Percentiles rank a stretch among this genome's conserved stretches.
These are phyloP conservation scores for Synanthedon tipuliformis DNA, from an alignment of 2,888 invertebrate species.

Conservation along the genomic window DNA sequence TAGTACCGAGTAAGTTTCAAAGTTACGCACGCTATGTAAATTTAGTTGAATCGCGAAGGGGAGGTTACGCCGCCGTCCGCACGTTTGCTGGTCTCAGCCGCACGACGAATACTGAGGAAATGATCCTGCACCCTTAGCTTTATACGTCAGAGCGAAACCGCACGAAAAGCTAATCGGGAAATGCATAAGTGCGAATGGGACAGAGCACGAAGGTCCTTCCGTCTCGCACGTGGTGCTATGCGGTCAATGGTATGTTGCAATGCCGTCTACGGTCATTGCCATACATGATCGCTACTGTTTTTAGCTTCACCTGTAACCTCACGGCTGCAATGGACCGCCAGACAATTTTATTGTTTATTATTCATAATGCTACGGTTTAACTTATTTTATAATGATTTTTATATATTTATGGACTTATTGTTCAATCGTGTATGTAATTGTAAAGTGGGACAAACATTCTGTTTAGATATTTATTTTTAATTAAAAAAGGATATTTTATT, in stretches of 20 bases:
- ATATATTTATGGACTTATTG: too few relatives aligned
- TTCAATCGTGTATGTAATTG: too few relatives aligned
- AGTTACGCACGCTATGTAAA: conserved; percentile 20
- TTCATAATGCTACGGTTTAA: too few relatives aligned
- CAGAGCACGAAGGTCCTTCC: conserved; percentile 27
- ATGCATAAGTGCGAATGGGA: conserved; percentile 28
- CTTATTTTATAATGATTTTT: too few relatives aligned
- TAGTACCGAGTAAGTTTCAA: conserved; percentile 3
- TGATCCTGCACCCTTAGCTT: conserved; percentile 46
- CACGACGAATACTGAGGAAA: conserved; percentile 51
- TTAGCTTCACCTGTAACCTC: not conserved
- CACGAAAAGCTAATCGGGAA: conserved; percentile 19
- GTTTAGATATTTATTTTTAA: too few relatives aligned
- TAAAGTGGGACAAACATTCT: too few relatives aligned
- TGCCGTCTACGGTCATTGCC: conserved; percentile 61
- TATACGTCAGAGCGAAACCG: conserved; percentile 40
- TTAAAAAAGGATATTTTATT: too few relatives aligned
- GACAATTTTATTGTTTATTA: too few relatives aligned
- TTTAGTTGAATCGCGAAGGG: conserved; percentile 16
- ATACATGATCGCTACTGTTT: conserved; percentile 13
- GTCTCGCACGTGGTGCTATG: conserved; percentile 57
- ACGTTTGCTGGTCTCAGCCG: conserved; percentile 30
- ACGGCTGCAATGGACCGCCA: too few relatives aligned
- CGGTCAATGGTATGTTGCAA: conserved; percentile 51
- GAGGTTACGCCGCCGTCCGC: conserved; percentile 14